Evolutionary conservation across 2,888 invertebrate species (phyloP).

Genomic region (Campoplex nolae): DNA sequence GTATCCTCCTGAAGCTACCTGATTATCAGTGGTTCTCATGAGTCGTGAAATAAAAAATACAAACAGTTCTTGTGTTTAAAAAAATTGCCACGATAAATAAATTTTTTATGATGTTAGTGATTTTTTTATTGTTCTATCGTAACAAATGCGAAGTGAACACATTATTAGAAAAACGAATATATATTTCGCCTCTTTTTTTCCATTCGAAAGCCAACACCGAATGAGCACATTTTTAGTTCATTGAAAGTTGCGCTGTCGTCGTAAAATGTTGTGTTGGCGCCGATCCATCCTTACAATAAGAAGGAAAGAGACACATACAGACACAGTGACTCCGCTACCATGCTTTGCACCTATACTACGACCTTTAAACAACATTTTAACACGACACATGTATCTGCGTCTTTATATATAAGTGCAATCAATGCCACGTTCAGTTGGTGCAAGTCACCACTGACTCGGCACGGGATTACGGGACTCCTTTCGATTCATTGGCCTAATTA

Average conservation of each 20-base stretch:
- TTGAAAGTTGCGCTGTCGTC: constrained; percentile 2
- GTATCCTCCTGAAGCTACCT: constrained; percentile 22
- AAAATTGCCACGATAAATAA: not conserved
- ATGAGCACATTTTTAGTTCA: constrained; percentile 31
- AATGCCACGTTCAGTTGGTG: constrained; percentile 53
- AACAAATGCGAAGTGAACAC: not conserved
- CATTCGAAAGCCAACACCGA: not conserved
- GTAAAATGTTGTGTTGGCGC: not conserved
- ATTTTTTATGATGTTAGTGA: not conserved
- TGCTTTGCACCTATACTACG: constrained; percentile 7
- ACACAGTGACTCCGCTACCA: not conserved
- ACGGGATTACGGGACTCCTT: constrained; percentile 24
- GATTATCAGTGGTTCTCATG: constrained; percentile 35
- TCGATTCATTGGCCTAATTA: constrained; percentile 61
- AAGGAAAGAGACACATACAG: not conserved
- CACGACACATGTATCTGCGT: not conserved
- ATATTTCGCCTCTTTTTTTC: not conserved
- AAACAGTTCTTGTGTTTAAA: not conserved
- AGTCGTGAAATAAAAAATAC: not conserved
- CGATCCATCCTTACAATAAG: not conserved
- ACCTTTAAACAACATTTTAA: not conserved
- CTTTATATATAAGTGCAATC: constrained; percentile 22
- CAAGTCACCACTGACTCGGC: constrained; percentile 65
- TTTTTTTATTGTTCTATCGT: not conserved
- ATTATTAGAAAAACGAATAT: not conserved